phyloP scores from a whole-genome alignment of 2,888 invertebrate genomes.

The Phyllotreta cruciferae region DNA sequence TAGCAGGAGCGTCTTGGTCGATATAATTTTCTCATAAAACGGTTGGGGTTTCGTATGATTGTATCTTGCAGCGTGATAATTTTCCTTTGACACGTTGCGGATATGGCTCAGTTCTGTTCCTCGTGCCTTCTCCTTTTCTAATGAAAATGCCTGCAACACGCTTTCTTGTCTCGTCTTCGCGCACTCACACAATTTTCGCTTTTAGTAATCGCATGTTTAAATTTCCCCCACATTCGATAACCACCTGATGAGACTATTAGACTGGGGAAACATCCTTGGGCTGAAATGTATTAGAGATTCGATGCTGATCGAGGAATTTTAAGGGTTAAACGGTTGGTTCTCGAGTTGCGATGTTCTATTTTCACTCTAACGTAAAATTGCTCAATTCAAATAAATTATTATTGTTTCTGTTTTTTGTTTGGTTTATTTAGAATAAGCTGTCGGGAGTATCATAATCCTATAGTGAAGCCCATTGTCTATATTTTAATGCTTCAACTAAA shows the following conservation, averaged over 20 bases:
- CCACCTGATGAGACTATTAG: constrained; percentile 33
- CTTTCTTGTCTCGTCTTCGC: constrained; percentile 24
- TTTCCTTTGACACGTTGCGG: constrained; percentile 56
- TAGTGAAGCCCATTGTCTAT: no score
- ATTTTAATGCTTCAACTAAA: no score
- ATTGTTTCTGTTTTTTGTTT: not conserved
- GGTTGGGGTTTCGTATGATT: constrained; percentile 12
- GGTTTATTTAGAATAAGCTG: not conserved
- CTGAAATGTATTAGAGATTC: constrained; percentile 12
- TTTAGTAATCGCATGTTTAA: constrained; percentile 29
- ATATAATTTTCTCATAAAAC: constrained; percentile 1
- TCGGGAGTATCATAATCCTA: not conserved
- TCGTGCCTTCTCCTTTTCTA: constrained; percentile 38
- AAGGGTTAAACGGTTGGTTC: constrained; percentile 13
- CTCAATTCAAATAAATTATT: not conserved
- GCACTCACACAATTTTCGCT: constrained; percentile 29
- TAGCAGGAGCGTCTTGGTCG: not conserved
- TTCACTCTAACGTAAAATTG: not conserved
- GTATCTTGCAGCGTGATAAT: constrained; percentile 54
- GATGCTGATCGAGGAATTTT: constrained; percentile 10
- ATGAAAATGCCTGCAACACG: constrained; percentile 47
- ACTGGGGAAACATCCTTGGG: constrained; percentile 12
- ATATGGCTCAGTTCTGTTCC: constrained; percentile 42
- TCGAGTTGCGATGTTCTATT: not conserved
- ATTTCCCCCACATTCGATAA: constrained; percentile 27